Evolutionary conservation across 2,888 invertebrate species (phyloP).

Genomic region (Drosophila mimica): DNA sequence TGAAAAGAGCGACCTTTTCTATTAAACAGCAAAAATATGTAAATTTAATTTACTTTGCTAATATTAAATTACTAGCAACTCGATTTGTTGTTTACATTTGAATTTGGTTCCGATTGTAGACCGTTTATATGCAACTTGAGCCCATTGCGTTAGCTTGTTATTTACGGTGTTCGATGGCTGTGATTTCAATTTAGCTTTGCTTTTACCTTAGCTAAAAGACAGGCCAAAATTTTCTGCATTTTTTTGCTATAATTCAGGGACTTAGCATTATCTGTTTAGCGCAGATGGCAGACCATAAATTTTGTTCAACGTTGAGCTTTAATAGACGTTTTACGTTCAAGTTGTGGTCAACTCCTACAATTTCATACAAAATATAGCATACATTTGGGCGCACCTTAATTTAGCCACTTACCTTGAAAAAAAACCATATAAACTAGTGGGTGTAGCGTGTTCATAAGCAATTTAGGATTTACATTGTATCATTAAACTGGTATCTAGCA

Average conservation of each 20-base stretch:
- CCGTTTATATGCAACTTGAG: conserved; percentile 15
- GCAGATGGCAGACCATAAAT: conserved; percentile 21
- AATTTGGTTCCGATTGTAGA: conserved; percentile 2
- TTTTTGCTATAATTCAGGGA: not conserved
- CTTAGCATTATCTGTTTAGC: conserved; percentile 20
- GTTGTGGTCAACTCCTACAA: not conserved
- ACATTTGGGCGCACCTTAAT: conserved; percentile 10
- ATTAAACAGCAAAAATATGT: not conserved
- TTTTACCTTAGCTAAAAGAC: conserved; percentile 31
- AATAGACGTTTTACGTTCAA: not conserved
- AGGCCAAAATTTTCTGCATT: conserved; percentile 3
- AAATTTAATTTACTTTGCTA: not conserved
- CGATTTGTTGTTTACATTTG: not conserved
- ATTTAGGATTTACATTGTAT: too few species aligned
- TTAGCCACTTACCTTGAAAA: not conserved
- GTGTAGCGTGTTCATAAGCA: not conserved
- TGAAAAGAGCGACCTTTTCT: not conserved
- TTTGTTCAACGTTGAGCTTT: not conserved
- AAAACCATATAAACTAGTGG: not conserved
- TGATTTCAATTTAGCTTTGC: conserved; percentile 45
- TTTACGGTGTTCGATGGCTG: conserved; percentile 14
- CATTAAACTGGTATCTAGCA: too few species aligned
- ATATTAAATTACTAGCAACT: conserved; percentile 6
- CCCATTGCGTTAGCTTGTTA: conserved; percentile 9
- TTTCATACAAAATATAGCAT: conserved; percentile 12